Evolutionary conservation across 2,888 invertebrate genomes (phyloP).

Genomic region (Pterostichus madidus): DNA sequence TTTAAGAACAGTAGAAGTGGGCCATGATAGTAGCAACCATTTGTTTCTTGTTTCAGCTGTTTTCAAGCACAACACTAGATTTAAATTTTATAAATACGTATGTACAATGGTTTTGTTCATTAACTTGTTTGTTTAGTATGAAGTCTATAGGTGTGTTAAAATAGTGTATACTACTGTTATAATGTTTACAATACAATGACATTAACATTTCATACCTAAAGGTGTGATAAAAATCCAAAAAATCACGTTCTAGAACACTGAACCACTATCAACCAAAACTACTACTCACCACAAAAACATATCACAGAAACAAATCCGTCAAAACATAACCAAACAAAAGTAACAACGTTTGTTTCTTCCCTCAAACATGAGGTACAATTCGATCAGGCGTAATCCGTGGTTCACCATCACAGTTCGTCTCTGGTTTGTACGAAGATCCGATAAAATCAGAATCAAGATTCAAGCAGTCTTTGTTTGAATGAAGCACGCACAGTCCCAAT

Average conservation of each 20-base stretch:
- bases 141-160: too few relatives aligned
- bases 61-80: too few relatives aligned
- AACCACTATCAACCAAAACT: slow-evolving; percentile 6
- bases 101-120: too few relatives aligned
- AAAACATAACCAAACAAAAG: slow-evolving; percentile 38
- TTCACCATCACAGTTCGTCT: slow-evolving; percentile 31
- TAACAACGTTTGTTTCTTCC: neutral
- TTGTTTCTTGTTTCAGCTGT: neutral
- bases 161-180: too few relatives aligned
- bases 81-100: too few relatives aligned
- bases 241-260: slow-evolving; percentile 24
- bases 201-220: slow-evolving; percentile 9
- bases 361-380: neutral
- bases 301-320: slow-evolving; percentile 29
- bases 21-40: neutral
- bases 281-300: slow-evolving; percentile 51
- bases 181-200: slow-evolving; percentile 11
- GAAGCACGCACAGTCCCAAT: slow-evolving; percentile 49
- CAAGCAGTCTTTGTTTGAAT: slow-evolving; percentile 53
- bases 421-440: slow-evolving; percentile 35
- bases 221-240: slow-evolving; percentile 36
- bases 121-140: too few relatives aligned
- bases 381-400: slow-evolving; percentile 15
- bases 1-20: neutral
- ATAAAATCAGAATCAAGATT: slow-evolving; percentile 51